Evolutionary conservation across 1,140 invertebrate genomes (phyloP).

Genomic region (Triops longicaudatus): DNA sequence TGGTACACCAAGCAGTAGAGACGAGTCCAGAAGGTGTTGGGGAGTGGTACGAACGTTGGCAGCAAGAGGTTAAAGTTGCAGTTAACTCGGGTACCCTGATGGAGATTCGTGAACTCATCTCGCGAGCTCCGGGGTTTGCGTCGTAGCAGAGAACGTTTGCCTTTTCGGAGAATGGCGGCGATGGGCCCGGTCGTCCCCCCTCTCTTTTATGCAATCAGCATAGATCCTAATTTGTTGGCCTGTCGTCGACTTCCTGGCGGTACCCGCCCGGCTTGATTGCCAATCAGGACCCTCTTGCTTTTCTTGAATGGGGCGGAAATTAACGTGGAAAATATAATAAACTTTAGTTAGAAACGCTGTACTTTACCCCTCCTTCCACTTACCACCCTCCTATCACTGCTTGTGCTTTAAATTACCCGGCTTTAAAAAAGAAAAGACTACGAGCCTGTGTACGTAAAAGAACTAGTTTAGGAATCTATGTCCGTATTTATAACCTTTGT

Average conservation of each 20-base stretch:
- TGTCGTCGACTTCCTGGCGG: conserved; percentile 10
- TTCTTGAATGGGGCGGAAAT: conserved; percentile 14
- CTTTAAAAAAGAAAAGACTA: too few relatives aligned
- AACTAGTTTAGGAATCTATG: not conserved
- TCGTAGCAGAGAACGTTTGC: not conserved
- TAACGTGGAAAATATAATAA: conserved; percentile 12
- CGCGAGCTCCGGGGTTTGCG: not conserved
- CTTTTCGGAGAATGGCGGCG: not conserved
- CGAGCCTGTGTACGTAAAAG: not conserved
- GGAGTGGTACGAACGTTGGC: too few relatives aligned
- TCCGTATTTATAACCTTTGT: not conserved
- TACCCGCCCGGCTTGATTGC: conserved; percentile 13
- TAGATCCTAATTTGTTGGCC: conserved; percentile 12
- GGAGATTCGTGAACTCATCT: conserved; percentile 14
- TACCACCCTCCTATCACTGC: not conserved
- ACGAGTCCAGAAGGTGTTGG: too few relatives aligned
- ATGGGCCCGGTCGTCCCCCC: not conserved
- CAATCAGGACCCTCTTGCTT: conserved; percentile 14
- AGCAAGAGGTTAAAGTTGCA: not conserved
- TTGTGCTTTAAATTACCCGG: too few relatives aligned
- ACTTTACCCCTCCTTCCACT: not conserved
- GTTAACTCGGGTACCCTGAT: conserved; percentile 3
- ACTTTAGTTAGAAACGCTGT: not conserved
- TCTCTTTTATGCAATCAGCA: conserved; percentile 15
- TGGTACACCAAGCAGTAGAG: too few relatives aligned